Conservation (phyloP, 2,113 vertebrate genomes). For the Labeo catla region DNA sequence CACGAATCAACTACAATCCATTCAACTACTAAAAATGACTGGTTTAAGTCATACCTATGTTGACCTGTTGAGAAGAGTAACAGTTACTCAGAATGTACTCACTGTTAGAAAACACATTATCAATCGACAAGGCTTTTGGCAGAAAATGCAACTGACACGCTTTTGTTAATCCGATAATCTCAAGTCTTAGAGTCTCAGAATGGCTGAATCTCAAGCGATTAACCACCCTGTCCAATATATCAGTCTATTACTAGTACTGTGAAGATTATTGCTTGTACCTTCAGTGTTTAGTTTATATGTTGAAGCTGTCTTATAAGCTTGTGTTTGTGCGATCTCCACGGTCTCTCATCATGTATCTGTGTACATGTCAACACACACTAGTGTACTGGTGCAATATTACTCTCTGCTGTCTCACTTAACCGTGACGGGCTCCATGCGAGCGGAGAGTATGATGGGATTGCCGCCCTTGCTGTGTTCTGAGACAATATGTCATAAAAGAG, state of each 20-base stretch:
- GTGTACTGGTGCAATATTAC: neutral
- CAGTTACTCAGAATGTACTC: neutral
- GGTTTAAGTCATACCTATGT: neutral
- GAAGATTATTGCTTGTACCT: neutral
- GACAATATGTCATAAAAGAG: constrained; percentile 20
- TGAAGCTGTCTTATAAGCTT: neutral
- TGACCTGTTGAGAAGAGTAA: neutral
- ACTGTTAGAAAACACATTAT: neutral
- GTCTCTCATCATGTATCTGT: neutral
- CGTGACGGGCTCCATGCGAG: neutral
- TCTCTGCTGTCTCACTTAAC: neutral
- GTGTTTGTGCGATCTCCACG: neutral
- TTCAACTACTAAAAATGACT: no score
- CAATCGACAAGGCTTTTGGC: neutral
- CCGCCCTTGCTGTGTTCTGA: constrained; percentile 7
- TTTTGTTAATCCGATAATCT: neutral
- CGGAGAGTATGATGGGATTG: neutral
- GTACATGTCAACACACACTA: neutral
- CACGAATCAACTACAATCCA: no score
- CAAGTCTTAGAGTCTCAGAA: neutral
- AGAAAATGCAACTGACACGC: neutral
- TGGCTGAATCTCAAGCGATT: neutral
- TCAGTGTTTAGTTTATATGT: neutral
- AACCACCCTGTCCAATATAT: neutral
- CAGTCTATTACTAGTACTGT: neutral